A percentile compares a stretch with the other conserved stretches of the same genome.
Conservation (phyloP, 2,888 invertebrate genomes). For the Drosophila borborema region DNA sequence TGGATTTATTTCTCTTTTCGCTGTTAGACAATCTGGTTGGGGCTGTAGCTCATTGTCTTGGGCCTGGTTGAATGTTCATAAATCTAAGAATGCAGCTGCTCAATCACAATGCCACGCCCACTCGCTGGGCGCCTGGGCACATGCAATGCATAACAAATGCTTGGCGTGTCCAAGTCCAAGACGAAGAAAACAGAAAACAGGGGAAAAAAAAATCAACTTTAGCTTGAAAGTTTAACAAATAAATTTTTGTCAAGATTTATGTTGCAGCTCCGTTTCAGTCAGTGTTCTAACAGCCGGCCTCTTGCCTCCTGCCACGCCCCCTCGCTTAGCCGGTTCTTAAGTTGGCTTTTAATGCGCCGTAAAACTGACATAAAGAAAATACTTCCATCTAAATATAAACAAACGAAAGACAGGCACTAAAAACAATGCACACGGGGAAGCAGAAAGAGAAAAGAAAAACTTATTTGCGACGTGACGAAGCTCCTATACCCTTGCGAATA, state of each 20-base stretch:
- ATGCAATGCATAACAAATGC: conserved; percentile 73
- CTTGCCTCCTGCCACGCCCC: not conserved
- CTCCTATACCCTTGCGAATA: conserved; percentile 14
- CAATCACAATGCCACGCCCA: conserved; percentile 63
- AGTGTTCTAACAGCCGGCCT: conserved; percentile 27
- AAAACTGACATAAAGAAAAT: conserved; percentile 69
- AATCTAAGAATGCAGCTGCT: conserved; percentile 70
- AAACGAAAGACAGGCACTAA: conserved; percentile 56
- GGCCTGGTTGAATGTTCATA: conserved; percentile 47
- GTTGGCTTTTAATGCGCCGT: conserved; percentile 62
- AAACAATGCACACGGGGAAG: conserved; percentile 30
- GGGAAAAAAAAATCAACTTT: conserved; percentile 16
- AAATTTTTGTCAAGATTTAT: conserved; percentile 75
- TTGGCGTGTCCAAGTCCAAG: conserved; percentile 26
- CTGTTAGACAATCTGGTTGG: conserved; percentile 1
- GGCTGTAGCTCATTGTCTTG: conserved; percentile 44
- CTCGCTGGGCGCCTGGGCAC: conserved; percentile 50
- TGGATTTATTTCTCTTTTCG: conserved; percentile 5
- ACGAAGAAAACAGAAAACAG: not conserved
- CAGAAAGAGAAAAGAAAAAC: conserved; percentile 31
- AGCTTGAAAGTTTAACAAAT: conserved; percentile 67
- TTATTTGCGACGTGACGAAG: conserved; percentile 2
- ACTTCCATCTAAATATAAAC: conserved; percentile 78
- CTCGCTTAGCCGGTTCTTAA: conserved; percentile 45
- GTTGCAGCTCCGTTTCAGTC: conserved; percentile 51